These are phyloP conservation scores for Corythornis cristatus DNA, from an alignment of 2,113 vertebrate species.

Conservation along the genomic window DNA sequence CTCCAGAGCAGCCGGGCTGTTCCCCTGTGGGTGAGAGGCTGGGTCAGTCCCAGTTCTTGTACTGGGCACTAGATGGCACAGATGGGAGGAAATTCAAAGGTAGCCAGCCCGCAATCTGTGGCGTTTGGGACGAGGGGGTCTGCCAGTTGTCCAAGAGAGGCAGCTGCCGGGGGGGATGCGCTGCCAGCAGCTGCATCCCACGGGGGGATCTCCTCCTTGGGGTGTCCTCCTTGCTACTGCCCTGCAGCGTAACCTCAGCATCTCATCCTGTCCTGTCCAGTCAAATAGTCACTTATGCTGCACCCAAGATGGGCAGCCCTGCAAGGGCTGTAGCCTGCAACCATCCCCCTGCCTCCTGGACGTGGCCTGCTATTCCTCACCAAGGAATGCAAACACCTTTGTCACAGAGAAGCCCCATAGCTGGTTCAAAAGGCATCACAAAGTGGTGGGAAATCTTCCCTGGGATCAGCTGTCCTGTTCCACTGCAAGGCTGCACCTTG, in stretches of 20 bases:
- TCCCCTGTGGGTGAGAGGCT: slow-evolving; percentile 43
- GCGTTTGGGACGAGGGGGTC: not conserved
- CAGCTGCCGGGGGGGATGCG: not conserved
- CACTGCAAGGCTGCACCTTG: not conserved
- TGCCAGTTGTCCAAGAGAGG: not conserved
- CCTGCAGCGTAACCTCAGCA: not conserved
- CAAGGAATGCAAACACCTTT: not conserved
- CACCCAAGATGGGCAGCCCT: not conserved
- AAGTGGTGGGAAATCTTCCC: not conserved
- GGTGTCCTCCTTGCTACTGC: not conserved
- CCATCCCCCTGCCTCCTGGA: not conserved
- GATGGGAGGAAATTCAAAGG: slow-evolving; percentile 9
- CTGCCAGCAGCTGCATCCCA: not conserved
- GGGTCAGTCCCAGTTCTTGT: slow-evolving; percentile 40
- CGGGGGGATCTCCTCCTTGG: not conserved
- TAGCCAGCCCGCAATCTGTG: not conserved
- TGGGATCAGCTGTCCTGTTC: not conserved
- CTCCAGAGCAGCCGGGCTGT: slow-evolving; percentile 22
- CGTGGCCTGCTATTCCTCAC: not conserved
- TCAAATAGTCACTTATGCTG: not conserved
- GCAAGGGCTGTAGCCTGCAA: not conserved
- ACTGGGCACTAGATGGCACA: slow-evolving; percentile 64
- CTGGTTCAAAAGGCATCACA: not conserved
- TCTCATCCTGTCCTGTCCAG: not conserved
- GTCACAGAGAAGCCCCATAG: not conserved